Evolutionary conservation across 2,888 invertebrate genomes (phyloP).

Genomic region (Sepiola atlantica): DNA sequence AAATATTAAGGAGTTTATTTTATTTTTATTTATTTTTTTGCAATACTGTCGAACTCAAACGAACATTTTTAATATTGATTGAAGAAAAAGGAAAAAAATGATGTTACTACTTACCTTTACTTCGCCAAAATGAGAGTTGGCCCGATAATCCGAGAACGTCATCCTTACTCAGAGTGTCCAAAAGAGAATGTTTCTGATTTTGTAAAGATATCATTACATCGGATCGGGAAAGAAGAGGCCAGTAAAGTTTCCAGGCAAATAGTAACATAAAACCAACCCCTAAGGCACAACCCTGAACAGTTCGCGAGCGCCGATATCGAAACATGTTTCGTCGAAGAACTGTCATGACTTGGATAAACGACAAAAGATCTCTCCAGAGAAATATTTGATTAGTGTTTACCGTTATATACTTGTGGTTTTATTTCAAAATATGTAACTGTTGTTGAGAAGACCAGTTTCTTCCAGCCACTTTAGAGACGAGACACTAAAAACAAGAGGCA

Average conservation of each 20-base stretch:
- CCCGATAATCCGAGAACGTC: background rate
- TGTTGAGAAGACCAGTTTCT: background rate
- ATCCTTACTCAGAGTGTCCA: background rate
- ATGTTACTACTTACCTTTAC: background rate
- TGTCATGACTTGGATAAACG: background rate
- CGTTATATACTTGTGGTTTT: no score
- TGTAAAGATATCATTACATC: background rate
- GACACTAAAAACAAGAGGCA: background rate
- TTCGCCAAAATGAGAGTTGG: background rate
- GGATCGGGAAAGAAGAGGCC: background rate
- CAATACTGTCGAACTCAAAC: no score
- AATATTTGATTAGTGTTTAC: no score
- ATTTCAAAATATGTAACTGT: background rate
- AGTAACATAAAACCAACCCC: conserved; percentile 32
- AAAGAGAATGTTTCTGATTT: background rate
- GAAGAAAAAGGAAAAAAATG: background rate
- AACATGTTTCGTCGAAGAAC: background rate
- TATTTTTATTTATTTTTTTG: no score
- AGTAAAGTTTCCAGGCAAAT: background rate
- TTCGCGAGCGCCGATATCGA: background rate
- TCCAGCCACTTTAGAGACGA: background rate
- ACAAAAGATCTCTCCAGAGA: no score
- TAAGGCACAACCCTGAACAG: background rate
- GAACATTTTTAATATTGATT: no score
- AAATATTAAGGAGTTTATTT: no score